A percentile compares a stretch with the other conserved stretches of the same genome.
Conservation (phyloP, 2,888 invertebrate genomes). For the Cecidostiba fungosa region DNA sequence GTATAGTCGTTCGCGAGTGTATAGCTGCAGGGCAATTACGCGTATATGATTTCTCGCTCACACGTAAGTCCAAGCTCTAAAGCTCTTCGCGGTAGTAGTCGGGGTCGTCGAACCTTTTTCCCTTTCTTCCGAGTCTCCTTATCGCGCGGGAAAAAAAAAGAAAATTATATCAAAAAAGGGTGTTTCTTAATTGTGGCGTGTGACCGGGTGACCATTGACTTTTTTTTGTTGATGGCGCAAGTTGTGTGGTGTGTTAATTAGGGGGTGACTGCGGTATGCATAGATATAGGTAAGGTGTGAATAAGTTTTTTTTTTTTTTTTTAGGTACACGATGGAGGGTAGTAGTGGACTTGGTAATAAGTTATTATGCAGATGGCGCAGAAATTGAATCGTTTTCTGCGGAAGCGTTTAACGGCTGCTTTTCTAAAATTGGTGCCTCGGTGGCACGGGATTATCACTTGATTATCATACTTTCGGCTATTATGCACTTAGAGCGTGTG, state of each 20-base stretch:
- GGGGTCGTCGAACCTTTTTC: conserved; percentile 18
- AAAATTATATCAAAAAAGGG: too few species aligned
- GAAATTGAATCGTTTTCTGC: conserved; percentile 6
- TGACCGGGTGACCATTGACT: neutral
- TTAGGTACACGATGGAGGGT: neutral
- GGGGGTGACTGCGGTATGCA: neutral
- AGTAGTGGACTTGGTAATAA: neutral
- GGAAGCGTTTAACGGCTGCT: neutral
- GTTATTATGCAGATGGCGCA: neutral
- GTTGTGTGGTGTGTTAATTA: neutral
- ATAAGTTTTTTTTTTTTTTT: neutral
- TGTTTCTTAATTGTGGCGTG: neutral
- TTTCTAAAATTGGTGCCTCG: neutral
- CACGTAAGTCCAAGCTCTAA: neutral
- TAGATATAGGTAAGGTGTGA: neutral
- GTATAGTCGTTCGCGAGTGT: neutral
- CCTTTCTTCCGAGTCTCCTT: neutral
- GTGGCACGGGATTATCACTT: neutral
- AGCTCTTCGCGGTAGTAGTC: neutral
- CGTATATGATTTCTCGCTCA: neutral
- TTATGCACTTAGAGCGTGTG: neutral
- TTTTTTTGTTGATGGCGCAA: neutral
- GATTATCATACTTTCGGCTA: neutral
- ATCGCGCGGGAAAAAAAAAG: neutral
- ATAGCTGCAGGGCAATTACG: neutral